These are phyloP conservation scores for Chouioia cunea DNA, from an alignment of 2,888 invertebrate genomes.

Conservation along the genomic window DNA sequence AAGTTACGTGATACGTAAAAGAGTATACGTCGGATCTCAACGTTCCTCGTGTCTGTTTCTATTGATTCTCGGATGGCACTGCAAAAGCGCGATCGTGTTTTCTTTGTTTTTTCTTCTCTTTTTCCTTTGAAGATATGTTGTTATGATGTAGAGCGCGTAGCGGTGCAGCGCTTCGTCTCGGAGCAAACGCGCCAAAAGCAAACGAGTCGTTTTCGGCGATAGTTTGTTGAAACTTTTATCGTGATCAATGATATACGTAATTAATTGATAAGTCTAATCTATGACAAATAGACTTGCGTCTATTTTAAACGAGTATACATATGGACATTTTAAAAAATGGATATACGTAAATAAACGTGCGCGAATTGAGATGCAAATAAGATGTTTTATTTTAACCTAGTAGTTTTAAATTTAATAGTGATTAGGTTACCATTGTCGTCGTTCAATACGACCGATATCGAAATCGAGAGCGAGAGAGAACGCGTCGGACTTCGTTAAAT, in stretches of 20 bases:
- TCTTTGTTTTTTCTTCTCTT: constrained; percentile 24
- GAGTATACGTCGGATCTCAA: constrained; percentile 46
- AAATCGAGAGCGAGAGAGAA: constrained; percentile 16
- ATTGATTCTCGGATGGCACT: constrained; percentile 37
- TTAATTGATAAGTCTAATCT: constrained; percentile 60
- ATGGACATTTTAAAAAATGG: constrained; percentile 1
- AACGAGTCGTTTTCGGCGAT: constrained; percentile 17
- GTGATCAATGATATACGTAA: constrained; percentile 68
- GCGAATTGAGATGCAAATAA: constrained; percentile 23
- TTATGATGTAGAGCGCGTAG: constrained; percentile 22
- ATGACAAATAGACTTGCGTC: constrained; percentile 63
- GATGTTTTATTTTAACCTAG: constrained; percentile 32
- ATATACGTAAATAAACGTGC: too few species aligned
- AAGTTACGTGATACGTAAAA: constrained; percentile 39
- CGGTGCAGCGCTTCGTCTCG: constrained; percentile 5
- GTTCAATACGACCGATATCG: constrained; percentile 7
- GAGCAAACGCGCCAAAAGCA: constrained; percentile 24
- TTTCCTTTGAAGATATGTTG: constrained; percentile 8
- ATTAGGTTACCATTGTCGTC: constrained; percentile 50
- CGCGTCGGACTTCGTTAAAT: neutral
- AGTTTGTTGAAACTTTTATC: constrained; percentile 54
- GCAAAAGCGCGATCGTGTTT: constrained; percentile 13
- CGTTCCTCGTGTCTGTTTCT: constrained; percentile 40
- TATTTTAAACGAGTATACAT: constrained; percentile 65
- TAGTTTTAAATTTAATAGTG: constrained; percentile 48